Conservation (phyloP, 2,888 invertebrate genomes). For the Nemotelus nigrinus region DNA sequence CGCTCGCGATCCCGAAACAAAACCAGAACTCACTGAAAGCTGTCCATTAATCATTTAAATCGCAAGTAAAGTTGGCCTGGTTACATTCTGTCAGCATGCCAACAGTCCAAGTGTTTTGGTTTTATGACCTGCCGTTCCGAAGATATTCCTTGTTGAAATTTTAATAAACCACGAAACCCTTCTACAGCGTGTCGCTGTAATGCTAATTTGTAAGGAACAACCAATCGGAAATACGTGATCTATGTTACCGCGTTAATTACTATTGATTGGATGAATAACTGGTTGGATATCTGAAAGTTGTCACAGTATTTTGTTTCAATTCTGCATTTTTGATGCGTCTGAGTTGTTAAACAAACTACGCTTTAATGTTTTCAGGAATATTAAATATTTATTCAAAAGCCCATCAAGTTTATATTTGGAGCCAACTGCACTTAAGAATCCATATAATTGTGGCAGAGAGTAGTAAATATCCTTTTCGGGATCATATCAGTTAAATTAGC, state of each 20-base stretch:
- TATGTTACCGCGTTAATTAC: background rate
- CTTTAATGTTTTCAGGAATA: no score
- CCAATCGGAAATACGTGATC: background rate
- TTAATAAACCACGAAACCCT: slow-evolving; percentile 6
- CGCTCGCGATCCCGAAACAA: slow-evolving; percentile 10
- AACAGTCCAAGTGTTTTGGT: background rate
- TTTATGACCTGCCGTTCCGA: background rate
- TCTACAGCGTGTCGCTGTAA: background rate
- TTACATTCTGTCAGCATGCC: background rate
- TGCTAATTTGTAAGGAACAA: slow-evolving; percentile 20
- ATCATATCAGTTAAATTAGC: no score
- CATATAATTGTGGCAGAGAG: no score
- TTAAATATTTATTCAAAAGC: no score
- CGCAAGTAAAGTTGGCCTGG: slow-evolving; percentile 17
- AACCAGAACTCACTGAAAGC: slow-evolving; percentile 26
- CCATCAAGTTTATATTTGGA: no score
- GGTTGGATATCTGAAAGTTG: no score
- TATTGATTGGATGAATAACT: background rate
- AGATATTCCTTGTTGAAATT: slow-evolving; percentile 18
- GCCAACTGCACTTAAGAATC: no score
- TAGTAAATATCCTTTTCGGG: no score
- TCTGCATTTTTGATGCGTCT: no score
- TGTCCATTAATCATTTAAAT: slow-evolving; percentile 39
- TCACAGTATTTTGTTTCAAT: no score
- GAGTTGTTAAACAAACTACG: no score